Percentiles rank a stretch among this genome's conserved stretches.
These are phyloP conservation scores for Conus ventricosus DNA, from an alignment of 1,140 invertebrate species.

Conservation along the genomic window DNA sequence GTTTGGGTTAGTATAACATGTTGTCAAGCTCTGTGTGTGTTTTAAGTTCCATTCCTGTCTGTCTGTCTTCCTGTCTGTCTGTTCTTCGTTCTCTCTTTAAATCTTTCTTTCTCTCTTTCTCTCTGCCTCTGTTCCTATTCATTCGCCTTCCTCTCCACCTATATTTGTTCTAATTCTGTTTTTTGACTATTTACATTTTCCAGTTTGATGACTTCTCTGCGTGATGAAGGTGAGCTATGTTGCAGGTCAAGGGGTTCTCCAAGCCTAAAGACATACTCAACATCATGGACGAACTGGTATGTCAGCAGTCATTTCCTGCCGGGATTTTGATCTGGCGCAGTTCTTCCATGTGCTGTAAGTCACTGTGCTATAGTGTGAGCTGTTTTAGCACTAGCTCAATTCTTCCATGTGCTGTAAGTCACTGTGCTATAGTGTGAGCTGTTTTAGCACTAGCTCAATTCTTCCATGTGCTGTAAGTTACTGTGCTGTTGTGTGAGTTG, in stretches of 20 bases:
- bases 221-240: neutral
- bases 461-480: slow-evolving; percentile 78
- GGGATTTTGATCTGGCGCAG: slow-evolving; percentile 78
- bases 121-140: too few species aligned
- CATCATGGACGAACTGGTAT: slow-evolving; percentile 77
- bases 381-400: slow-evolving; percentile 48
- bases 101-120: too few species aligned
- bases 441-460: slow-evolving; percentile 53
- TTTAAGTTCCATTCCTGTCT: too few species aligned
- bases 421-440: slow-evolving; percentile 75
- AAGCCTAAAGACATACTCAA: slow-evolving; percentile 79
- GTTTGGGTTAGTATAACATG: slow-evolving; percentile 75
- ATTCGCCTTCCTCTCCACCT: too few species aligned
- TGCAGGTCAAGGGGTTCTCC: slow-evolving; percentile 78
- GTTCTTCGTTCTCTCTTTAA: too few species aligned
- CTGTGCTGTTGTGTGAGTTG: slow-evolving; percentile 78
- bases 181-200: too few species aligned
- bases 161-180: too few species aligned
- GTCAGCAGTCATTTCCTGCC: slow-evolving; percentile 74
- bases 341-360: slow-evolving; percentile 79
- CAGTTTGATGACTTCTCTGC: too few species aligned
- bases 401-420: slow-evolving; percentile 47
- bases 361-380: too few species aligned
- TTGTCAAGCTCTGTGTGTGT: too few species aligned
- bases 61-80: too few species aligned